Evolutionary conservation across 2,113 vertebrate genomes (phyloP), one percentile per base, ranked within the genome.

Genomic region (Piliocolobus tephrosceles): DNA sequence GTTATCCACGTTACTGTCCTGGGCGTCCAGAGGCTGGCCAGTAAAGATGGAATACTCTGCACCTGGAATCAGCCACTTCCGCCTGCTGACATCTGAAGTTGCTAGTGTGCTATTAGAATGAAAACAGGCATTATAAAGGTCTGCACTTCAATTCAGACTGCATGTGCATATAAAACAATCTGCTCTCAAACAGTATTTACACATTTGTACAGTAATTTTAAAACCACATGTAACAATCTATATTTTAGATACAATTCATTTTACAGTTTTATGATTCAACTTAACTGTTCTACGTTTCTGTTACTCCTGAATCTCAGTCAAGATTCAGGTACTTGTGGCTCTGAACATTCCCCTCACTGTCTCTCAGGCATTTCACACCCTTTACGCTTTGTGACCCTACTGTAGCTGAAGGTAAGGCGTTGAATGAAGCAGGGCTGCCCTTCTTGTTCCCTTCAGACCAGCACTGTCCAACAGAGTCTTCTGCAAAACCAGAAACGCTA

Each of bases 31-130:
- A 55, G 99, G 99, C 92, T 99, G 99, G 23, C 99, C 99, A 16
- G 99, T 98, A 92, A 99, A 99, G 89, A 99, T 98, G 2, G 99
- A 99, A 50, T 99, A 99, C 70, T 99, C 99, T 0, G 98, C 98
- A 17, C 98, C 98, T 8, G 98, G 98, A 79, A 98, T 98, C 73
- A 99, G 90, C 82, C 99, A 99, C 95, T 99, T 99, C 52, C 99
- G 95, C 92, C 98, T 98, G 94, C 98, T 98, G 96, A 99, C 98
- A 38, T 99, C 99, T 2, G 99, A 98, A 35, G 95, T 32, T 3
- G 98, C 96, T 72, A 98, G 3, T 43, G 98, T 99, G 94, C 98
- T 99, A 61, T 83, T 91, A 4, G 97, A 98, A 86, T 66, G 97
- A 95, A 98, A 94, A 97, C 22, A 85, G 79, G 20, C 0, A 0